These are phyloP conservation scores for Heliconius nattereri DNA, from an alignment of 1,140 invertebrate species.

Conservation along the genomic window DNA sequence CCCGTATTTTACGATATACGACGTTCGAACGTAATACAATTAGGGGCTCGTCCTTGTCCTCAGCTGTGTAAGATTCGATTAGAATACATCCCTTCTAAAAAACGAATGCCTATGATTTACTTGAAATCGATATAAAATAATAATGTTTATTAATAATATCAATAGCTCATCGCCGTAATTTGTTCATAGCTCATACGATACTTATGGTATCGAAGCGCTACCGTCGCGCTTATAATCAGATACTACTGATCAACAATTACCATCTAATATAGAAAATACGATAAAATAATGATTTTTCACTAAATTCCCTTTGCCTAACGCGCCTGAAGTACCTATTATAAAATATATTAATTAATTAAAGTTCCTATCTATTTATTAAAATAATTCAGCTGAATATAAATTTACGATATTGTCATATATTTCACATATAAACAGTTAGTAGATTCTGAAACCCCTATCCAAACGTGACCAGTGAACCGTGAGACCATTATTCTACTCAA, in stretches of 20 bases:
- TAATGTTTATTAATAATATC: no score
- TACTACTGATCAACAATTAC: no score
- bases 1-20: slow-evolving; percentile 15
- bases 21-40: slow-evolving; percentile 16
- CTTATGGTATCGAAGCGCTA: not conserved
- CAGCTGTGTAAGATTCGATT: slow-evolving; percentile 4
- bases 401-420: not conserved
- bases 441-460: not conserved
- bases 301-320: no score
- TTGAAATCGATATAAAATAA: no score
- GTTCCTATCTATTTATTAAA: not conserved
- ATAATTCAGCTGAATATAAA: not conserved
- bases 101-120: not conserved
- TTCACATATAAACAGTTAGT: not conserved
- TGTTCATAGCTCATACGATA: not conserved
- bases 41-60: slow-evolving; percentile 6
- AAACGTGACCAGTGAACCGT: not conserved
- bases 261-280: not conserved
- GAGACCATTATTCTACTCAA: not conserved
- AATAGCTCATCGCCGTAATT: no score
- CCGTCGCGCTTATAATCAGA: not conserved
- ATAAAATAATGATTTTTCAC: no score
- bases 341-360: no score
- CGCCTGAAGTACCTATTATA: no score
- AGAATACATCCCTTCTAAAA: not conserved